Evolutionary conservation across 1,140 invertebrate genomes (phyloP).

Genomic region (Choristoneura fumiferana): DNA sequence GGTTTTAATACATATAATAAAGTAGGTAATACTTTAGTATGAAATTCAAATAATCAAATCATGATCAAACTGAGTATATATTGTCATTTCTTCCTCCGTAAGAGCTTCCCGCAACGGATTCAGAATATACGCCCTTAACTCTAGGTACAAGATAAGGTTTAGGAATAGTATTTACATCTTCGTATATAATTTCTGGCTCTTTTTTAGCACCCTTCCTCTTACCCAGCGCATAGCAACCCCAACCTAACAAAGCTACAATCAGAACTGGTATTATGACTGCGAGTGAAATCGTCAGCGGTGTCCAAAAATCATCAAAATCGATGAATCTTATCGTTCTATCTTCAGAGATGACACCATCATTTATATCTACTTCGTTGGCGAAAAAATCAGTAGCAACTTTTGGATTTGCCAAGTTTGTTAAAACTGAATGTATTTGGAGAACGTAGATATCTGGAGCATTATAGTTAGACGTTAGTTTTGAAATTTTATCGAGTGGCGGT

Average conservation of each 20-base stretch:
- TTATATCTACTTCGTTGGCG: too few relatives aligned
- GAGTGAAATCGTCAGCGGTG: constrained; percentile 31
- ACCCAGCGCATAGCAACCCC: constrained; percentile 27
- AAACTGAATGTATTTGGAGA: neutral
- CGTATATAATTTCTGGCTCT: neutral
- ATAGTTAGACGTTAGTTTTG: neutral
- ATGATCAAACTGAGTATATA: constrained; percentile 1
- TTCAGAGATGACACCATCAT: neutral
- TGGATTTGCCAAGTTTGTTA: too few relatives aligned
- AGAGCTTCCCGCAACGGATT: neutral
- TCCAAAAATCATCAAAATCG: constrained; percentile 25
- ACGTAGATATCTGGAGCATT: neutral
- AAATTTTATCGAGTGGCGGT: neutral
- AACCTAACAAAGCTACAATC: constrained; percentile 22
- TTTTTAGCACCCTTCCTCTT: neutral
- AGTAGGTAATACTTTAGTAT: neutral
- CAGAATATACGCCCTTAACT: neutral
- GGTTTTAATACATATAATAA: too few relatives aligned
- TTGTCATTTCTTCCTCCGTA: neutral
- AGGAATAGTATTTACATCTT: neutral
- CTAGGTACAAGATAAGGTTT: constrained; percentile 7
- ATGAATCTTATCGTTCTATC: neutral
- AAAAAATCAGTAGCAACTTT: neutral
- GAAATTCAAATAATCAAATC: neutral
- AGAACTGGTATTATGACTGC: constrained; percentile 28